Evolutionary conservation across 2,797 vertebrate genomes (phyloP), one percentile per base, ranked within the genome.

Genomic region (Hylomyscus alleni): DNA sequence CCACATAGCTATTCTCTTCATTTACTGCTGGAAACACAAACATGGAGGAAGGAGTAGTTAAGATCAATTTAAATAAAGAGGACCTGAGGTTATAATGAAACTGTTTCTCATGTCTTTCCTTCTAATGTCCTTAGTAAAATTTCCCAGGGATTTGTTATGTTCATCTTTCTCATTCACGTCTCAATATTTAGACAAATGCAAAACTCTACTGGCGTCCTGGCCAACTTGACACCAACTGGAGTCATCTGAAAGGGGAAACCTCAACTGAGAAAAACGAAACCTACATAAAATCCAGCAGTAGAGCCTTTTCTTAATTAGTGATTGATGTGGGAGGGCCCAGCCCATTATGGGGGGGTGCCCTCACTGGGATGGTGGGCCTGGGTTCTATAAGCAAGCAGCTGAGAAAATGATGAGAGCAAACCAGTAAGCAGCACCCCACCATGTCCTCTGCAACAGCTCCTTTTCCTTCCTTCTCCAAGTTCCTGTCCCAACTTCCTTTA

Each of bases 171-270:
- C 34, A 44, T 52, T 94, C 75, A 56, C 37, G 14, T 65, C 26
- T 65, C 4, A 19, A 37, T 83, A 76, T 76, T 83, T 86, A 85
- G 76, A 95, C 40, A 90, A 98, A 96, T 47, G 54, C 10, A 31
- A 31, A 34, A 22, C 40, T 62, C 22, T 92, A 69, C 24, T 11
- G 37, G 15, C 52, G 44, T 67, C 60, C 6, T 50, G 29, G 3
- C n/a, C 22, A 86, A 69, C 31, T 86, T 37, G 47, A 86, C 3
- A 69, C 20, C 26, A 69, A 13, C 13, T 69, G n/a, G 31, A 69
- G 44, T 69, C 20, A 37, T 52, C 84, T 17, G 20, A 85, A n/a
- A 86, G 14, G 47, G 20, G 12, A 65, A 69, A 1, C 34, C 13
- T 69, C 31, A 52, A 22, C 26, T 86, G 47, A 69, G 34, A 52